Base-by-base conservation (phyloP, 2,797 vertebrate genomes). In the Cryptoprocta ferox region DNA sequence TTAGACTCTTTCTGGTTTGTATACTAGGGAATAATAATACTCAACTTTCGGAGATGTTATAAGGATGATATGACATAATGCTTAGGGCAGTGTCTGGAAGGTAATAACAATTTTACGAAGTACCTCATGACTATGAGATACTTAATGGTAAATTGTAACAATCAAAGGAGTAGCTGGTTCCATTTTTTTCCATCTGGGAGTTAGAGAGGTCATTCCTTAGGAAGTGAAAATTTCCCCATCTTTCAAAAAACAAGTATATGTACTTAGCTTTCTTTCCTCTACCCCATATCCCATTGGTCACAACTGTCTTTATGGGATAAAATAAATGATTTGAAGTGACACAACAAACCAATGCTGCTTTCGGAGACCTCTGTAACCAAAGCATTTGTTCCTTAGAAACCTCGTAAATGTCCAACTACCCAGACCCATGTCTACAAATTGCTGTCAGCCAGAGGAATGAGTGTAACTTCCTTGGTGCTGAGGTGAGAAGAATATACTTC, bases 311-410 rank as follows among this genome's bases (percentile, higher is more conserved):
- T 92, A 89, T 80, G 82, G 87, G 92, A 75, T 89, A 81, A 96
- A 96, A 97, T 91, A 94, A 97, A 91, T 96, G 90, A 94, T 70
- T 14, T 79, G 18, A 87, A 95, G 78, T 26, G 76, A 83, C 73
- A 76, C 61, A 95, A 97, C 96, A 98, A 97, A 97, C 65, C 0
- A 53, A 87, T 35, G 59, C 59, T 81, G 63, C 76, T 97, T 95
- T 78, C 1, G 1, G 76, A 94, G 97, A 95, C 95, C 96, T 93
- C 89, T 96, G 96, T 50, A 97, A 96, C 87, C 79, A 85, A 96
- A 92, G 56, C 83, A 93, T 97, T 96, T 96, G 95, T 97, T 98
- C 80, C 95, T 94, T 97, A 97, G 96, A 95, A 98, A 96, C 96
- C 94, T 95, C 0, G 4, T 82, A 87, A 96, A 96, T 89, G 85